Conservation (phyloP, 2,113 vertebrate species). For the Peromyscus polionotus region DNA sequence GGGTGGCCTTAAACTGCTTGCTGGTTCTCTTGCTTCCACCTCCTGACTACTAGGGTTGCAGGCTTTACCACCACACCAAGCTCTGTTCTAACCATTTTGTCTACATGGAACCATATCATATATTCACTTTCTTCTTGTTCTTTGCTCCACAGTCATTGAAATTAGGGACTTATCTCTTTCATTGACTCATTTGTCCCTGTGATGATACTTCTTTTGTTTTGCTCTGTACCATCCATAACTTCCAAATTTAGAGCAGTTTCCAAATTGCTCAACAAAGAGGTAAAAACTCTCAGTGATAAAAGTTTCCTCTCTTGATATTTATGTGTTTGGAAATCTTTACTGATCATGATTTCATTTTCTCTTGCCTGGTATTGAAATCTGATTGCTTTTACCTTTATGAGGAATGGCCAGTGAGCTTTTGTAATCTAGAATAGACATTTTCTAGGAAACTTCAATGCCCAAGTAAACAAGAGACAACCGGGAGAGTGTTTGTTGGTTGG, state of each 20-base stretch:
- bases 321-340: constrained; percentile 12
- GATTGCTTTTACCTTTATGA: not conserved
- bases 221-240: not conserved
- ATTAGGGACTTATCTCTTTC: not conserved
- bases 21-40: not conserved
- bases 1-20: not conserved
- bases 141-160: not conserved
- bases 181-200: not conserved
- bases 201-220: not conserved
- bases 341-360: not conserved
- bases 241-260: constrained; percentile 32
- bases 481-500: not conserved
- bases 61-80: not conserved
- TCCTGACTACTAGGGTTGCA: not conserved
- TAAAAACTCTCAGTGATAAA: not conserved
- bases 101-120: not conserved
- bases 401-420: not conserved
- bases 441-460: not conserved
- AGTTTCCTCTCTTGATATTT: not conserved
- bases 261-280: not conserved
- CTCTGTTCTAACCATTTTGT: not conserved
- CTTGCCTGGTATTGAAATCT: not conserved
- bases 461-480: not conserved
- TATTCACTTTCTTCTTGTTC: not conserved
- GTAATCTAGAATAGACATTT: not conserved